phyloP scores from a whole-genome alignment of 1,140 invertebrate species.

The Megathymus violae region DNA sequence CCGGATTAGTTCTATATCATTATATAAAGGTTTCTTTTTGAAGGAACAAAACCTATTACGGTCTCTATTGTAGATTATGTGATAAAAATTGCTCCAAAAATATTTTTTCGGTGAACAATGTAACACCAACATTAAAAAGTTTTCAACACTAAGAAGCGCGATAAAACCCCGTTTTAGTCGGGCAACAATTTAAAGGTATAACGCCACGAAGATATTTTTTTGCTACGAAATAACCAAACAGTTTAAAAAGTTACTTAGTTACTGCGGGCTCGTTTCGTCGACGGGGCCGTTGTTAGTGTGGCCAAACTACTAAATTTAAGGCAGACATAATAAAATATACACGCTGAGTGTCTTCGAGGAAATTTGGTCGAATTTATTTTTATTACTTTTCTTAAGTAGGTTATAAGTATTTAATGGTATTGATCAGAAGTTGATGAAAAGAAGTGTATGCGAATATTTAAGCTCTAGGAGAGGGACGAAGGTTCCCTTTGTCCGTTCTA shows the following conservation, averaged over 20 bases:
- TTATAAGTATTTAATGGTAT: too few relatives aligned
- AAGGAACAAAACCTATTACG: conserved; percentile 3
- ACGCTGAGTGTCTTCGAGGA: too few relatives aligned
- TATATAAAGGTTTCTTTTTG: too few relatives aligned
- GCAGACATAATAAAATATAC: background rate
- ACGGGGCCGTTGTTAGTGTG: conserved; percentile 1
- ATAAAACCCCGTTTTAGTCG: conserved; percentile 14
- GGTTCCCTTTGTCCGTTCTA: too few relatives aligned
- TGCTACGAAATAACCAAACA: conserved; percentile 10
- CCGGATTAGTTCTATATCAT: too few relatives aligned
- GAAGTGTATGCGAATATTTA: too few relatives aligned
- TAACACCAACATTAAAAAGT: conserved; percentile 12
- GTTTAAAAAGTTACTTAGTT: conserved; percentile 22
- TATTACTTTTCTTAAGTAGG: too few relatives aligned
- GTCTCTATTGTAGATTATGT: conserved; percentile 1
- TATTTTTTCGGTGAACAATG: conserved; percentile 3
- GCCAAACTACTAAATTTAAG: background rate
- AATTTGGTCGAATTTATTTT: too few relatives aligned
- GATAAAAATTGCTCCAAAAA: background rate
- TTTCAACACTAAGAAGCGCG: conserved; percentile 11
- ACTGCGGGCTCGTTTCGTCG: conserved; percentile 2
- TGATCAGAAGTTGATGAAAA: too few relatives aligned
- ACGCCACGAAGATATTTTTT: conserved; percentile 19
- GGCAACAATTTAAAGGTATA: conserved; percentile 9
- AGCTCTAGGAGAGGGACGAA: too few relatives aligned